Conservation (phyloP, 2,888 invertebrate genomes). For the Molorchus minor region DNA sequence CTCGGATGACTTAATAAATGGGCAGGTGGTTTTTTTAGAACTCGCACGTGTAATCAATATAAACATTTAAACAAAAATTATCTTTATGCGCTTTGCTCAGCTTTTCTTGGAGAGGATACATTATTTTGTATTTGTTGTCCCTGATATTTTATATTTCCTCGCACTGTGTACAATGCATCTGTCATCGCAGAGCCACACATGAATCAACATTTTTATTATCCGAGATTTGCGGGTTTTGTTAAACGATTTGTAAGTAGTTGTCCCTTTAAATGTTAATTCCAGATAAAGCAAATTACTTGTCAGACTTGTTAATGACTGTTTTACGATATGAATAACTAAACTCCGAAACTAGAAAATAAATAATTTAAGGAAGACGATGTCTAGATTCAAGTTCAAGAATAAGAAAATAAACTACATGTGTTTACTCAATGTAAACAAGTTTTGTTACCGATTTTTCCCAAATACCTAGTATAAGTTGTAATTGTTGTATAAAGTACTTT, state of each 20-base stretch:
- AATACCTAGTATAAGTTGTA: no score
- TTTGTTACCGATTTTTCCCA: no score
- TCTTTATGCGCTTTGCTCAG: conserved; percentile 46
- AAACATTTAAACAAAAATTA: conserved; percentile 43
- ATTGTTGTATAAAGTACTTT: no score
- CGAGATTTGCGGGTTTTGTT: conserved; percentile 30
- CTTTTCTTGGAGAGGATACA: conserved; percentile 39
- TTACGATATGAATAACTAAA: conserved; percentile 36
- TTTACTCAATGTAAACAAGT: no score
- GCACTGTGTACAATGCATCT: conserved; percentile 35
- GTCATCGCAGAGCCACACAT: conserved; percentile 35
- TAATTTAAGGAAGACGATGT: no score
- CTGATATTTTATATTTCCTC: conserved; percentile 36
- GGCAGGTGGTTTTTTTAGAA: conserved; percentile 38
- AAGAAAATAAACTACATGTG: no score
- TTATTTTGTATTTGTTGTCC: conserved; percentile 35
- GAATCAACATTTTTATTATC: conserved; percentile 31
- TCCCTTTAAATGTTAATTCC: conserved; percentile 39
- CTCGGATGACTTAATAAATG: conserved; percentile 14
- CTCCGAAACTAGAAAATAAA: neutral
- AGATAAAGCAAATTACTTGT: conserved; percentile 42
- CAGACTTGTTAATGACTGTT: conserved; percentile 30
- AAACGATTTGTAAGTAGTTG: conserved; percentile 30
- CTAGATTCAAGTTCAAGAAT: no score
- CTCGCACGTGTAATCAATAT: conserved; percentile 35